Base-by-base conservation (phyloP, 2,113 vertebrate genomes). In the Microtus pennsylvanicus region DNA sequence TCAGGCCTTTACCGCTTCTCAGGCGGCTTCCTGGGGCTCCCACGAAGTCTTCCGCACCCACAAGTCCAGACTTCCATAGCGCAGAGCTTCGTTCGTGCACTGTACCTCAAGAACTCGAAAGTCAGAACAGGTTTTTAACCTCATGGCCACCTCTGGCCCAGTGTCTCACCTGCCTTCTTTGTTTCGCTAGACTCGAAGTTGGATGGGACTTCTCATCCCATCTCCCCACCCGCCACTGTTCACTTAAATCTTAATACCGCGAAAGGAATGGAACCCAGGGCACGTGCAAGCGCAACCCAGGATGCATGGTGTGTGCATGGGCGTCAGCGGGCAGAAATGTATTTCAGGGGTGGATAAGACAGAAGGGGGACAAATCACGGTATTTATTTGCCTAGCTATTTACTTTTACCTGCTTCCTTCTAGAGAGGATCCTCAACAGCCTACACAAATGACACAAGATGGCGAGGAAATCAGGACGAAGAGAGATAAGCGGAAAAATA, bases 321-420 rank as follows among this genome's bases (percentile, higher is more conserved):
- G 76, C 33, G 33, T 30, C 76, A 35, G 74, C 11, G 45, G 55
- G 33, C 45, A 45, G 67, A 38, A 38, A 81, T 78, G 75, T 61
- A 87, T 91, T 96, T 91, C 76, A 86, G 90, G 30, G 70, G 94
- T 90, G 85, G 96, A 61, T 89, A 80, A 96, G 74, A 30, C 93
- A 21, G 35, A 8, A 91, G 42, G 58, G 45, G 45, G 67, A 50
- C 65, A 81, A 89, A 65, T 45, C 83, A 91, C 63, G 92, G 2
- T 93, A 89, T 83, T 55, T 74, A 58, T 75, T 94, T 93, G 93
- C 65, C 89, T 90, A 74, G 50, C 3, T 47, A 70, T 74, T 94
- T 97, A 96, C 92, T 96, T 93, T 78, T 90, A 93, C 91, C 86
- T 94, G 92, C 81, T 69, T 96, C 93, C 76, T 92, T 93, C 90